These are phyloP conservation scores for Drosophila dunni DNA, from an alignment of 1,140 invertebrate genomes.

Conservation along the genomic window DNA sequence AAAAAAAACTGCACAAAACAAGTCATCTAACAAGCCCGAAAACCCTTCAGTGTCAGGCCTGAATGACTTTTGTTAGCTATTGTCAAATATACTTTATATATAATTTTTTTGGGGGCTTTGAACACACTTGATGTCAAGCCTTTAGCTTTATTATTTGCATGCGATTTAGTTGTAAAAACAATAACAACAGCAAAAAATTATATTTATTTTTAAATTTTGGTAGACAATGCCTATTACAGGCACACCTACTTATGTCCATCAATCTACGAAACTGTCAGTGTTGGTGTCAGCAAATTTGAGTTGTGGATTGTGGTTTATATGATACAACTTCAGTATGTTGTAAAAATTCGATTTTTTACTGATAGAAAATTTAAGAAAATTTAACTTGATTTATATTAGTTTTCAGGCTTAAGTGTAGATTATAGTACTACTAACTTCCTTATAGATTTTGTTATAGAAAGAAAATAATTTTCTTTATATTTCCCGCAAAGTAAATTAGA, in stretches of 20 bases:
- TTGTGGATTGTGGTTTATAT: neutral
- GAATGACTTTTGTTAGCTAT: constrained; percentile 66
- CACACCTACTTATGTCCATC: constrained; percentile 13
- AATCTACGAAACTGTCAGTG: neutral
- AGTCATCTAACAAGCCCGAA: constrained; percentile 7
- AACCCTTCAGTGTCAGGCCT: constrained; percentile 49
- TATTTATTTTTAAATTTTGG: neutral
- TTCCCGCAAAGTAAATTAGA: no score
- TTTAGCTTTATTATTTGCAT: constrained; percentile 57
- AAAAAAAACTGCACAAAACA: constrained; percentile 12
- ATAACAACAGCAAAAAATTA: constrained; percentile 18
- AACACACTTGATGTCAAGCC: constrained; percentile 35
- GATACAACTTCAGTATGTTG: neutral
- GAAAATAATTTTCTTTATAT: no score
- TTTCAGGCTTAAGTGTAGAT: no score
- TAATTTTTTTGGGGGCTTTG: constrained; percentile 22
- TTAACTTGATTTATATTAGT: no score
- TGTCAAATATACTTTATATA: constrained; percentile 52
- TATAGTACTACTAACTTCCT: no score
- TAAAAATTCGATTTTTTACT: no score
- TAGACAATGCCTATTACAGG: constrained; percentile 1
- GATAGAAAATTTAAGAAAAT: no score
- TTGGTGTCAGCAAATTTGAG: neutral
- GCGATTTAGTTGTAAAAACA: constrained; percentile 72
- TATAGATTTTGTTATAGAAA: no score